Evolutionary conservation across 2,797 vertebrate species (phyloP).

Genomic region (Sparus aurata): DNA sequence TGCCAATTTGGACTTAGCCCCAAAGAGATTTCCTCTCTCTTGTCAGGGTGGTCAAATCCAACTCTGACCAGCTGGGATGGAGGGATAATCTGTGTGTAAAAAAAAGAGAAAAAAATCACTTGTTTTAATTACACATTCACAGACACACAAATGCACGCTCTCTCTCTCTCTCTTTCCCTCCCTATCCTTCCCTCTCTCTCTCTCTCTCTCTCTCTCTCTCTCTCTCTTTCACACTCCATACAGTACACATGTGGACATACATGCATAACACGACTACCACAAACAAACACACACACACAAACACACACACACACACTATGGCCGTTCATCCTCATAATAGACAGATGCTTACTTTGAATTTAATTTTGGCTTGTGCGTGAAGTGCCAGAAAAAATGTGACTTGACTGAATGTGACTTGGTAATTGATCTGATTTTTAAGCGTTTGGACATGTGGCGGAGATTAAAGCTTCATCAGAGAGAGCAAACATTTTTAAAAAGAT

Average conservation of each 20-base stretch:
- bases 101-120: slow-evolving; percentile 84
- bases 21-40: slow-evolving; percentile 84
- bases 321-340: slow-evolving; percentile 53
- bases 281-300: not conserved
- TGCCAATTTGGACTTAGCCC: slow-evolving; percentile 85
- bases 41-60: slow-evolving; percentile 84
- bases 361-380: slow-evolving; percentile 62
- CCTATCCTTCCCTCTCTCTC: slow-evolving; percentile 1
- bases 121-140: slow-evolving; percentile 87
- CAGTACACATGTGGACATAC: slow-evolving; percentile 32
- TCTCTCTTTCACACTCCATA: slow-evolving; percentile 28
- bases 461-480: slow-evolving; percentile 77
- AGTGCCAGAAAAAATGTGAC: slow-evolving; percentile 55
- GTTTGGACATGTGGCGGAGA: slow-evolving; percentile 83
- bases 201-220: slow-evolving; percentile 5
- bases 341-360: slow-evolving; percentile 70
- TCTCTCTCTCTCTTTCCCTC: slow-evolving; percentile 27
- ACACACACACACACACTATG: slow-evolving; percentile 15
- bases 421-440: slow-evolving; percentile 83
- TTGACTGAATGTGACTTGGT: slow-evolving; percentile 75
- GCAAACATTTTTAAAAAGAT: slow-evolving; percentile 77
- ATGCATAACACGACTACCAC: slow-evolving; percentile 26
- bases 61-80: slow-evolving; percentile 85
- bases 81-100: slow-evolving; percentile 85
- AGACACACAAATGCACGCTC: slow-evolving; percentile 62